Conservation (phyloP, 2,888 invertebrate genomes). For the Diploptera punctata region DNA sequence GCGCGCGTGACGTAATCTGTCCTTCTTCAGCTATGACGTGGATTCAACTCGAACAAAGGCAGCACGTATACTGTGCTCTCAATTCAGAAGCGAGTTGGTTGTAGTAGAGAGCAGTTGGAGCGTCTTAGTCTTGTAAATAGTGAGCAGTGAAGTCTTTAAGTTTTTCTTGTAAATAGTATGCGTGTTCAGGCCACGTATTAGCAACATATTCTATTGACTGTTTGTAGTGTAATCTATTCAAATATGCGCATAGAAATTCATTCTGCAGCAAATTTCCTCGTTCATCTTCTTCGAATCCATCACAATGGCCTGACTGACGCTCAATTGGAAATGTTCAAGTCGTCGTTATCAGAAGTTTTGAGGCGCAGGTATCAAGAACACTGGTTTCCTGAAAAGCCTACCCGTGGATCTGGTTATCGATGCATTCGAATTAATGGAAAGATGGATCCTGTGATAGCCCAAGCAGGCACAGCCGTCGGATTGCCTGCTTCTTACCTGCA, state of each 20-base stretch:
- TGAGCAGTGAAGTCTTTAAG: not conserved
- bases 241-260: constrained; percentile 60
- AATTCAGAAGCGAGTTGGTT: not conserved
- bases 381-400: constrained; percentile 77
- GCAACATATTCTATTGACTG: not conserved
- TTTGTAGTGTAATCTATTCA: not conserved
- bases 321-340: constrained; percentile 58
- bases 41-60: constrained; percentile 3
- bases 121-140: not conserved
- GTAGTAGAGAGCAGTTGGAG: not conserved
- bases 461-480: constrained; percentile 69
- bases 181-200: not conserved
- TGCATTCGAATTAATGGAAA: constrained; percentile 75
- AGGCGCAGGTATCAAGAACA: constrained; percentile 66
- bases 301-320: constrained; percentile 46
- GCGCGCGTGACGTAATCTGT: not conserved
- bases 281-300: constrained; percentile 56
- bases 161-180: not conserved
- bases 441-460: constrained; percentile 70
- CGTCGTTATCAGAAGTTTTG: constrained; percentile 55
- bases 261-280: constrained; percentile 60
- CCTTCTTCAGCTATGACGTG: constrained; percentile 14
- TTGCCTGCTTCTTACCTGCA: constrained; percentile 64
- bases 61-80: not conserved
- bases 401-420: constrained; percentile 74